Evolutionary conservation across 1,140 invertebrate species (phyloP).

Genomic region (Lamellibrachia luymesi): DNA sequence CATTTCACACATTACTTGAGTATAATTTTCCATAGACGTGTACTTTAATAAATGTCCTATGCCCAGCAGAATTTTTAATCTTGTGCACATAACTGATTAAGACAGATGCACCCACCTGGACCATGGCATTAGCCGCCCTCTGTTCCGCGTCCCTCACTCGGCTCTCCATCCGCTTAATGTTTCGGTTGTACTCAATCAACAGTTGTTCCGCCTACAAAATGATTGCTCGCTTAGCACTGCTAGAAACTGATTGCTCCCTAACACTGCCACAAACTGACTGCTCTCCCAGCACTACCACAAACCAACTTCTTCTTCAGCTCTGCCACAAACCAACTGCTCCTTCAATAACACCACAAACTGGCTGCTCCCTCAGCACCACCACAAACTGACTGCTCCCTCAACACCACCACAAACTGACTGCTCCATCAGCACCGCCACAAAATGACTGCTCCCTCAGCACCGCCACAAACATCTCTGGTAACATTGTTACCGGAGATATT

Average conservation of each 20-base stretch:
- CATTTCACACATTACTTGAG: too few relatives aligned
- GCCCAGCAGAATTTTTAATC: too few relatives aligned
- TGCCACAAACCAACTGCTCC: slow-evolving; percentile 26
- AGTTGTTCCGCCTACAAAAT: slow-evolving; percentile 43
- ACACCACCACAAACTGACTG: not conserved
- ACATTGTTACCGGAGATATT: too few relatives aligned
- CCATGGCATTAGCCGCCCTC: slow-evolving; percentile 39
- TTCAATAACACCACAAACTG: not conserved
- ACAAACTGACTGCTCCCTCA: too few relatives aligned
- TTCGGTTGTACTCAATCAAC: slow-evolving; percentile 46
- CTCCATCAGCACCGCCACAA: slow-evolving; percentile 23
- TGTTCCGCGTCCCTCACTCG: slow-evolving; percentile 46
- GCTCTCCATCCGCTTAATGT: slow-evolving; percentile 47
- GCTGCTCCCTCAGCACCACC: not conserved
- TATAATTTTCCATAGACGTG: too few relatives aligned
- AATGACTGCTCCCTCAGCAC: not conserved
- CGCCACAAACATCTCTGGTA: too few relatives aligned
- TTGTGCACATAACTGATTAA: not conserved
- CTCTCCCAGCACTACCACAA: not conserved
- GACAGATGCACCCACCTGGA: slow-evolving; percentile 33
- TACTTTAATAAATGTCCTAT: too few relatives aligned
- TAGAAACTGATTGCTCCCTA: not conserved
- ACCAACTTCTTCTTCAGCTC: too few relatives aligned
- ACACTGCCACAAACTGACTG: too few relatives aligned
- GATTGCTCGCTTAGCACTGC: not conserved